Conservation (phyloP, 2,797 vertebrate genomes). For the Rhinatrema bivittatum region DNA sequence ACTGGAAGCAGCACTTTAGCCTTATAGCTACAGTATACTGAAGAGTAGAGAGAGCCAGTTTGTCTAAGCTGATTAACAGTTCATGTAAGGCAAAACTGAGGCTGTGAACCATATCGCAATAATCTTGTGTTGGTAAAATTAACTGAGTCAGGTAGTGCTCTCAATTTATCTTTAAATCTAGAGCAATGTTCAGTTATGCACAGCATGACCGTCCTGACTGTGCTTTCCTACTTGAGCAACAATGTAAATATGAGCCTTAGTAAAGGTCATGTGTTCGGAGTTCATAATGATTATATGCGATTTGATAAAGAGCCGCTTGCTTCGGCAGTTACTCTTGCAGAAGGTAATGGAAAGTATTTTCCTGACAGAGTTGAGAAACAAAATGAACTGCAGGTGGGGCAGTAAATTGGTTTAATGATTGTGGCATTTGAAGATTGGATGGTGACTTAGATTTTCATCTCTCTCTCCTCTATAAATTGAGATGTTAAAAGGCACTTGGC, state of each 20-base stretch:
- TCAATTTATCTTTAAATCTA: too few species aligned
- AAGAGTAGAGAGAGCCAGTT: too few species aligned
- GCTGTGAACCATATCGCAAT: too few species aligned
- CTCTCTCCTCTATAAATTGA: background rate
- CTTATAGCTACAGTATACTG: too few species aligned
- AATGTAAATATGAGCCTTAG: background rate
- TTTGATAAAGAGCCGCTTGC: background rate
- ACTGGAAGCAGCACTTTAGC: too few species aligned
- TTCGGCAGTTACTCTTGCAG: background rate
- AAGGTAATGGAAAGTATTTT: background rate
- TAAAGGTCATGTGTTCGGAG: background rate
- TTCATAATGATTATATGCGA: background rate
- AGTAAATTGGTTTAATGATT: background rate
- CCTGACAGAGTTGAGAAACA: background rate
- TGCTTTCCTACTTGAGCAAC: background rate
- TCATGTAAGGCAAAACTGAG: too few species aligned
- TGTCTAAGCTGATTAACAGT: too few species aligned
- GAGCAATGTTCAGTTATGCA: background rate
- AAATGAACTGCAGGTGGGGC: background rate
- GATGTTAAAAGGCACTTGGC: background rate
- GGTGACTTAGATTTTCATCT: background rate
- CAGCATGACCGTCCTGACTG: too few species aligned
- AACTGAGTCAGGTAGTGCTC: too few species aligned
- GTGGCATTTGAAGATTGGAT: background rate
- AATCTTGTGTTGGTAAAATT: too few species aligned